Conservation (phyloP, 2,797 vertebrate species). For the Malurus splendens region DNA sequence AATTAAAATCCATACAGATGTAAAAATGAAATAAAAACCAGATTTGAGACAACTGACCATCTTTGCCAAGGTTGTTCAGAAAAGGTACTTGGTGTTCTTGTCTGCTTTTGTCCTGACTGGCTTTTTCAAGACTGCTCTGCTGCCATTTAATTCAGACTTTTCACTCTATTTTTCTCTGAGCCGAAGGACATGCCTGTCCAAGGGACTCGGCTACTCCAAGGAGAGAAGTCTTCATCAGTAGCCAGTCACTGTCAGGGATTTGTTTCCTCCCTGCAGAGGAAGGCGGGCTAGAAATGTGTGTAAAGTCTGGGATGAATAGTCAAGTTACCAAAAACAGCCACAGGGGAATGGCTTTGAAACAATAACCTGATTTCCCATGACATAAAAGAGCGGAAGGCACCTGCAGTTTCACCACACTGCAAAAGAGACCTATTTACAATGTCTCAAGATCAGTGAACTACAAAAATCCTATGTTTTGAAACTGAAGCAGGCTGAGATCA, state of each 20-base stretch:
- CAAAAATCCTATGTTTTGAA: not conserved
- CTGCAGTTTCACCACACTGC: rapidly evolving
- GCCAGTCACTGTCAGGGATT: not conserved
- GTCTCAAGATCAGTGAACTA: not conserved
- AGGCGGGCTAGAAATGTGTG: not conserved
- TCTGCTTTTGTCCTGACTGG: not conserved
- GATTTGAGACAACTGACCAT: not conserved
- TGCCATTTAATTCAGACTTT: not conserved
- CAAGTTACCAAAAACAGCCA: not conserved
- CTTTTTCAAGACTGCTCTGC: not conserved
- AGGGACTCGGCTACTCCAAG: not conserved
- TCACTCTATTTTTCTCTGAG: not conserved
- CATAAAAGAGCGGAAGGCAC: not conserved
- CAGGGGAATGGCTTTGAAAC: not conserved
- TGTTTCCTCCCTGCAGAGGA: not conserved
- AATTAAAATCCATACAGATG: conserved; percentile 31
- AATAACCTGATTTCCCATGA: not conserved
- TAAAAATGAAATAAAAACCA: not conserved
- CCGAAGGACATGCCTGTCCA: not conserved
- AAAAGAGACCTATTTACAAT: not conserved
- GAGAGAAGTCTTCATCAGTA: not conserved
- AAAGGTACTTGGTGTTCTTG: not conserved
- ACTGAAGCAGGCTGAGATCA: not conserved
- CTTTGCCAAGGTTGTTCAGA: not conserved
- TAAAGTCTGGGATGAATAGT: not conserved